These are phyloP conservation scores for Archips xylosteana DNA, from an alignment of 2,888 invertebrate species.

Conservation along the genomic window DNA sequence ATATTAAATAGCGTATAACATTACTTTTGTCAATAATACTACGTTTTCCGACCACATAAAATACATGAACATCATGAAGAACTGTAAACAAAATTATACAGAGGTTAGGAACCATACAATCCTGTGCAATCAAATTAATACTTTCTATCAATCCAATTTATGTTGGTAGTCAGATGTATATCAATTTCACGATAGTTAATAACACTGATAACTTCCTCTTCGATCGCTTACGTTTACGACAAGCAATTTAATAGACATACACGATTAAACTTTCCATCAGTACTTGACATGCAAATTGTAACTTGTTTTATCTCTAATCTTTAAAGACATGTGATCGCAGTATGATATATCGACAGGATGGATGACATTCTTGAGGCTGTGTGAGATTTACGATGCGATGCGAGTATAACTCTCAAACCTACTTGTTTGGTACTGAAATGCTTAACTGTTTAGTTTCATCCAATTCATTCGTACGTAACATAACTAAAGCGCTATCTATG, in stretches of 20 bases:
- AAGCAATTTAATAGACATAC: constrained; percentile 8
- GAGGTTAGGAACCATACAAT: neutral
- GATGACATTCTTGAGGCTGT: neutral
- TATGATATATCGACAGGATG: neutral
- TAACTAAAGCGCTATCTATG: neutral
- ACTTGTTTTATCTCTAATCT: constrained; percentile 15
- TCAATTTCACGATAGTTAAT: constrained; percentile 2
- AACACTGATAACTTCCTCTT: constrained; percentile 14
- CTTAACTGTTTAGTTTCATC: neutral
- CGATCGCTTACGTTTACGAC: constrained; percentile 16
- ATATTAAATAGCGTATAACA: constrained; percentile 45
- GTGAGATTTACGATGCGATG: neutral
- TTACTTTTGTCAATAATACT: constrained; percentile 19
- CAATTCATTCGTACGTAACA: neutral
- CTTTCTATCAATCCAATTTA: constrained; percentile 24
- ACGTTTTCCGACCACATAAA: constrained; percentile 9
- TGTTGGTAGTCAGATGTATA: constrained; percentile 9
- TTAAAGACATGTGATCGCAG: neutral
- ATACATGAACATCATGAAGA: neutral
- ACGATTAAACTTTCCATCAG: constrained; percentile 32
- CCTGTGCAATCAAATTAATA: constrained; percentile 7
- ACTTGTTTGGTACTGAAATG: neutral
- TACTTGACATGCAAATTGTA: constrained; percentile 27
- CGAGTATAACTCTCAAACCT: neutral
- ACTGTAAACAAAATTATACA: neutral